Evolutionary conservation across 2,797 vertebrate genomes (phyloP).

Genomic region (Clarias platycephalus): DNA sequence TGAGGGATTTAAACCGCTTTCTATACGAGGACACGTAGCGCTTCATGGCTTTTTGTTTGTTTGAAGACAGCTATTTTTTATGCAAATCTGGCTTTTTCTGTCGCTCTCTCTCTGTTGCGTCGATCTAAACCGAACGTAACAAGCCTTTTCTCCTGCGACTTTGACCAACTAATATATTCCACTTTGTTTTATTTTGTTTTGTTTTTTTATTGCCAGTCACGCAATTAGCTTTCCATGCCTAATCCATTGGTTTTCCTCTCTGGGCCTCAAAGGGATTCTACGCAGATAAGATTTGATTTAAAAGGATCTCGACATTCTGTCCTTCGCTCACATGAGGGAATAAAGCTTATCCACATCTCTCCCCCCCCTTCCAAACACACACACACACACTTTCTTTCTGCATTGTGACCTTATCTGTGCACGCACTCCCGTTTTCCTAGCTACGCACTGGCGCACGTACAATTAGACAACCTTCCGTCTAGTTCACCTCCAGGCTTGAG

Average conservation of each 20-base stretch:
- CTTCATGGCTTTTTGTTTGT: conserved; percentile 2
- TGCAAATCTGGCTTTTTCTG: conserved; percentile 3
- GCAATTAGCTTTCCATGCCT: conserved; percentile 41
- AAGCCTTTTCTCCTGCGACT: conserved; percentile 19
- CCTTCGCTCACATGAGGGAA: conserved; percentile 36
- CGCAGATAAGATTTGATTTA: conserved; percentile 49
- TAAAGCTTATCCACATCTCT: conserved; percentile 9
- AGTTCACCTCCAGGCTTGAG: conserved; percentile 42
- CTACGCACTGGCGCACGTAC: conserved; percentile 50
- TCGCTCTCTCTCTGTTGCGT: not conserved
- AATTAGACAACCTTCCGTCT: conserved; percentile 49
- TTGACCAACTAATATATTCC: conserved; percentile 14
- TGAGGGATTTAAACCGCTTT: conserved; percentile 5
- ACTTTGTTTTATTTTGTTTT: too few species aligned
- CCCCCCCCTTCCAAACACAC: not conserved
- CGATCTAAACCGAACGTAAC: conserved; percentile 12
- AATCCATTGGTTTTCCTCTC: conserved; percentile 40
- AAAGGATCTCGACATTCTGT: conserved; percentile 47
- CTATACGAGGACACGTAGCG: not conserved
- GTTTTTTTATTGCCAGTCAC: conserved; percentile 26
- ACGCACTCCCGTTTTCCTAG: conserved; percentile 52
- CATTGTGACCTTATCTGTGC: conserved; percentile 57
- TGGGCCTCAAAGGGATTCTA: conserved; percentile 39
- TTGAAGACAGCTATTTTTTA: not conserved
- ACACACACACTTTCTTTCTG: conserved; percentile 27